Evolutionary conservation across 2,113 vertebrate genomes (phyloP).

Genomic region (Poeciliopsis prolifica): DNA sequence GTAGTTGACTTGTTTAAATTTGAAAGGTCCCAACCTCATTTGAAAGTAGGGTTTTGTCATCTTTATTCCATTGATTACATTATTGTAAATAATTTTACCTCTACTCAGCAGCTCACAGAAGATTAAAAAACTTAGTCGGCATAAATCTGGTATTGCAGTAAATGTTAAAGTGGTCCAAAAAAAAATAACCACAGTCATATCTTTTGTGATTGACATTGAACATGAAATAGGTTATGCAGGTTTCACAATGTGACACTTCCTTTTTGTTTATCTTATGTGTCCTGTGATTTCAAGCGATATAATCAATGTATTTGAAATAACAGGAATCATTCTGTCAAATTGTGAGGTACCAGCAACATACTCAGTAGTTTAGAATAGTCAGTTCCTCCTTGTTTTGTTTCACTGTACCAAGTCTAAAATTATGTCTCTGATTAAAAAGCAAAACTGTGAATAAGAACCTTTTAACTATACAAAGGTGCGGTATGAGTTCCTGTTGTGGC

Average conservation of each 20-base stretch:
- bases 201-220: slow-evolving; percentile 17
- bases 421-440: neutral
- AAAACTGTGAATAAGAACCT: slow-evolving; percentile 7
- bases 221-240: slow-evolving; percentile 2
- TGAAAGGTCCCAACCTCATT: too few relatives aligned
- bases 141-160: slow-evolving; percentile 8
- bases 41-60: too few relatives aligned
- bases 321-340: slow-evolving; percentile 30
- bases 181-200: slow-evolving; percentile 28
- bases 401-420: neutral
- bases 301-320: slow-evolving; percentile 15
- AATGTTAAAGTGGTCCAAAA: slow-evolving; percentile 10
- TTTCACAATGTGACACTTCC: slow-evolving; percentile 9
- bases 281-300: slow-evolving; percentile 6
- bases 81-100: too few relatives aligned
- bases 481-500: neutral
- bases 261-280: neutral
- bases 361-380: slow-evolving; percentile 6
- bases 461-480: neutral
- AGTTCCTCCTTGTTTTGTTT: slow-evolving; percentile 5
- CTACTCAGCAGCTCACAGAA: too few relatives aligned
- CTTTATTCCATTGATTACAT: too few relatives aligned
- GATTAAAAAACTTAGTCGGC: slow-evolving; percentile 13
- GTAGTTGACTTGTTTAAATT: too few relatives aligned
- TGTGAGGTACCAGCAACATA: slow-evolving; percentile 13